Base-by-base conservation (phyloP, 2,888 invertebrate species). In the Nymphalis urticae region DNA sequence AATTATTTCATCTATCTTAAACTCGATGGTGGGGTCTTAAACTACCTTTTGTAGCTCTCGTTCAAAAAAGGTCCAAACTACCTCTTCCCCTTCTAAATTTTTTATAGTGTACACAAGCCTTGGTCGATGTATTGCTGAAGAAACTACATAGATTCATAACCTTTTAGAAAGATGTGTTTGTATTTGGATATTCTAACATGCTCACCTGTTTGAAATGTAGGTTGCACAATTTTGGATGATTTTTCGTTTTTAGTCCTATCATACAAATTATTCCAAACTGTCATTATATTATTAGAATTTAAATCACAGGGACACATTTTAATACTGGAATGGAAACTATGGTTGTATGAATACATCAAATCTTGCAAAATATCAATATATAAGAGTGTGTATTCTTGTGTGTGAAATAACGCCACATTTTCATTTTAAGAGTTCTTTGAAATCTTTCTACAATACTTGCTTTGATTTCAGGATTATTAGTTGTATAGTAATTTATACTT, bases 51-150 rank as follows among this genome's bases (percentile, higher is more conserved):
- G 79, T 42, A 77, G 50, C 72, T 76, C 76, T 68, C 69, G 76
- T 54, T 74, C 73, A 74, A 77, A 78, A 69, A 77, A 78, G 3
- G 78, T 77, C 10, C 77, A 77, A 10, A 53, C 64, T 19, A 77
- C 73, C 16, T 13, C 16, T 48, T 48, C 48, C 10, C 17, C 17
- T 16, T 48, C 16, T 17, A 48, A 48, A 48, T 48, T 17, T 48
- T 48, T 48, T 17, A 48, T 21, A 21, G 21, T 21, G 21, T 21
- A 21, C 21, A 21, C 21, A 21, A 21, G 21, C 21, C 21, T 21
- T 21, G 21, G 21, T 21, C 21, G 21, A 21, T 21, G 21, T 21
- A 21, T 21, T 21, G 2, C 21, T 21, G 21, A 21, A 21, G 21
- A 21, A 21, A 21, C 21, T 21, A 21, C 21, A 21, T 21, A 2